Conservation (phyloP, 2,113 vertebrate species). For the Triplophysa rosa region DNA sequence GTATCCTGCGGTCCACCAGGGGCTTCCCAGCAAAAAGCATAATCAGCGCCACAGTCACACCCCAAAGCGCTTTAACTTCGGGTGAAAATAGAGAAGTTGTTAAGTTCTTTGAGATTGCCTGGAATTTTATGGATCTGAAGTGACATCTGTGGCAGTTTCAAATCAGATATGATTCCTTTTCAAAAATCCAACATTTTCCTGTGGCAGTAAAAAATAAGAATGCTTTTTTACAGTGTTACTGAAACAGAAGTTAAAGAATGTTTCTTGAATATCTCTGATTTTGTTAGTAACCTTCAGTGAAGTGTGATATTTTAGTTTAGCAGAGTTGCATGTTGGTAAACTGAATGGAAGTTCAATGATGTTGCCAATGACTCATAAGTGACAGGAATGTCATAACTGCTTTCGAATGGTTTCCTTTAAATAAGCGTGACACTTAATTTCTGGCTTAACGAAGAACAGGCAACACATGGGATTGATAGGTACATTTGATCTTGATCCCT, state of each 20-base stretch:
- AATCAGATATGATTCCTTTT: too few relatives aligned
- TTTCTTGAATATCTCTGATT: too few relatives aligned
- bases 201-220: too few relatives aligned
- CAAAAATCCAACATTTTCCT: too few relatives aligned
- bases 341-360: slow-evolving; percentile 5
- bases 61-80: neutral
- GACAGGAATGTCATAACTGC: slow-evolving; percentile 24
- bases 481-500: slow-evolving; percentile 22
- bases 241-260: too few relatives aligned
- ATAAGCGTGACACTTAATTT: slow-evolving; percentile 42
- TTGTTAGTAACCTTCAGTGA: neutral
- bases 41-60: neutral
- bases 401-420: slow-evolving; percentile 10
- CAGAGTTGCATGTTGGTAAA: neutral
- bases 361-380: slow-evolving; percentile 16
- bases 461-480: neutral
- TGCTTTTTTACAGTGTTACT: too few relatives aligned
- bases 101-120: neutral
- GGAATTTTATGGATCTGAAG: neutral
- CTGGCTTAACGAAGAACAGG: slow-evolving; percentile 12
- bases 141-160: too few relatives aligned
- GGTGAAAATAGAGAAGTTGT: neutral
- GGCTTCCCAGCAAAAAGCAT: slow-evolving; percentile 36
- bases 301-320: neutral
- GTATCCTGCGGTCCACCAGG: slow-evolving; percentile 14